Evolutionary conservation across 2,888 invertebrate species (phyloP), one percentile per base, ranked within the genome.

Genomic region (Volucella zonaria): DNA sequence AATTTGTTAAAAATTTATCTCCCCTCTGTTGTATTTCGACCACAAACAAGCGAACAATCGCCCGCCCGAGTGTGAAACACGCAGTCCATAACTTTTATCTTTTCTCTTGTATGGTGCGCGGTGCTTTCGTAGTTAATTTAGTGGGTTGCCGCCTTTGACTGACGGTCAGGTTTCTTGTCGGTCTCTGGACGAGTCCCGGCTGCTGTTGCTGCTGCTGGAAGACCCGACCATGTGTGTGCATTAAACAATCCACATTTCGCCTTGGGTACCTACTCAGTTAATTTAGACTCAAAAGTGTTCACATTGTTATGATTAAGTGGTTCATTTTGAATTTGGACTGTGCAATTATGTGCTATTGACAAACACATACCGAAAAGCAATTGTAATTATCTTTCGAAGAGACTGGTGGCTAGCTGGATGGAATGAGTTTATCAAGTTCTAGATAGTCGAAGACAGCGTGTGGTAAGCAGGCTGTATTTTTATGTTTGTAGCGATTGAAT

Each of bases 41-140:
- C 73, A 73, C 78, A 45, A 79, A 51, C 43, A 45, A 67, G 56
- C 31, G 6, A 31, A 31, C 31, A 31, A 31, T 31, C 31, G 31
- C 31, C 31, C 62, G 62, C 45, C 67, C 54, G 43, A 78, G 67
- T 78, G 73, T 82, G 56, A 78, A 82, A 43, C 73, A 82, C 82
- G 62, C 61, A 78, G 59, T 62, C 82, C 77, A 82, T 77, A 77
- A 77, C 47, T 77, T 82, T 54, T 10, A 66, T 58, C 51, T 56
- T 43, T 58, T n/a, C 64, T 54, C 10, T 56, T 56, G 49, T 73
- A 51, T 56, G 11, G 43, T 73, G 38, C 15, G 61, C 42, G 23
- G 61, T 61, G 43, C 15, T 23, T 73, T 52, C 52, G 12, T 10
- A 66, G 64, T 40, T 40, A 51, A 42, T 51, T 66, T 58, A 14